These are phyloP conservation scores for Enteromius fasciolatus DNA, from an alignment of 2,797 vertebrate genomes.

Conservation along the genomic window DNA sequence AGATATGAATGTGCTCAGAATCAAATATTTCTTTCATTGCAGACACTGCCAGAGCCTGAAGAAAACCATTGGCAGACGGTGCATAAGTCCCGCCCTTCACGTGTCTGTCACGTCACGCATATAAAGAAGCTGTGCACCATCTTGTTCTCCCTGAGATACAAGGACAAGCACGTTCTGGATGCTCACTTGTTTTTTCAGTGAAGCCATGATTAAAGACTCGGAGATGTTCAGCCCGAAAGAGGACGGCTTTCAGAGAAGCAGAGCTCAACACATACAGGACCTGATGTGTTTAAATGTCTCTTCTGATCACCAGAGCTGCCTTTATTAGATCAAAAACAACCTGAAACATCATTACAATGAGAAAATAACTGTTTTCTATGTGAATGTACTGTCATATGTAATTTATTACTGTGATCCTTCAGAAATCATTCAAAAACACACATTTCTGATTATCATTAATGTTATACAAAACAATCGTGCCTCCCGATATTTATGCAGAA, in stretches of 20 bases:
- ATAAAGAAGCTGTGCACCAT: neutral
- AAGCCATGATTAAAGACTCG: neutral
- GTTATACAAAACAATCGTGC: neutral
- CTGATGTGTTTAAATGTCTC: neutral
- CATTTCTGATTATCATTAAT: neutral
- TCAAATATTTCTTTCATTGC: conserved; percentile 6
- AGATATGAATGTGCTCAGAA: conserved; percentile 9
- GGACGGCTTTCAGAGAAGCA: neutral
- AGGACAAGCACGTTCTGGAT: neutral
- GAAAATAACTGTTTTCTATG: neutral
- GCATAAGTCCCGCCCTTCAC: neutral
- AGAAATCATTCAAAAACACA: neutral
- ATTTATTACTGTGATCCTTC: neutral
- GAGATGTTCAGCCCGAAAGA: neutral
- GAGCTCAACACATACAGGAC: neutral
- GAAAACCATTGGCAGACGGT: neutral
- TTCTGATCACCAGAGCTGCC: neutral
- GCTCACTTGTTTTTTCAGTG: neutral
- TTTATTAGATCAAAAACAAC: neutral
- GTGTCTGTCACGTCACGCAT: neutral
- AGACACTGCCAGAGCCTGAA: neutral
- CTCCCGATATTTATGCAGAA: neutral
- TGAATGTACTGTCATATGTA: neutral
- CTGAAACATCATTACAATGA: neutral
- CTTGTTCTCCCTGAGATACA: neutral